Evolutionary conservation across 2,113 vertebrate genomes (phyloP).

Genomic region (Puntigrus tetrazona): DNA sequence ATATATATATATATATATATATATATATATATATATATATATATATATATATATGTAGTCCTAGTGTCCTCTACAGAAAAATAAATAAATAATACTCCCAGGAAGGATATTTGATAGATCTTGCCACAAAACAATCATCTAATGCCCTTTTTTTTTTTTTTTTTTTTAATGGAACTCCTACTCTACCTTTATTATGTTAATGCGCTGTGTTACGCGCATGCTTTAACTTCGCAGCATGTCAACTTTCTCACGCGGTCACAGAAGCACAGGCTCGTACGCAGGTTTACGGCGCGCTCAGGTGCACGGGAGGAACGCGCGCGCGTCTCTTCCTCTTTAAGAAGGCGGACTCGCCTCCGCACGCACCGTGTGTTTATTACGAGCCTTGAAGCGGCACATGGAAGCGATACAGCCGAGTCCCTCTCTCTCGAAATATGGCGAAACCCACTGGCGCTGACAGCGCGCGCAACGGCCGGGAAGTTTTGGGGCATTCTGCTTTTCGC

Average conservation of each 20-base stretch:
- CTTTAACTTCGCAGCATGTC: neutral
- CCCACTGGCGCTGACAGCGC: neutral
- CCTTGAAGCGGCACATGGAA: constrained; percentile 77
- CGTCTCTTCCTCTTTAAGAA: constrained; percentile 79
- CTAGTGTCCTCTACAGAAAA: too few relatives aligned
- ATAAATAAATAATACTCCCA: too few relatives aligned
- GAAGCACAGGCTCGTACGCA: neutral
- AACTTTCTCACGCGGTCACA: neutral
- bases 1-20: too few relatives aligned
- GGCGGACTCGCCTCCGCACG: constrained; percentile 69
- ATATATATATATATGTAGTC: too few relatives aligned
- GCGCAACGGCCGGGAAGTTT: constrained; percentile 20
- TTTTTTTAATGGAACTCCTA: neutral
- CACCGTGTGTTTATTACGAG: constrained; percentile 65
- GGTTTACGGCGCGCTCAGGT: constrained; percentile 2
- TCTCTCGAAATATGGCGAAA: constrained; percentile 56
- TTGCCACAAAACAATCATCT: neutral
- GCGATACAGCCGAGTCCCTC: constrained; percentile 39
- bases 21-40: too few relatives aligned
- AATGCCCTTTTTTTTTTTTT: too few relatives aligned
- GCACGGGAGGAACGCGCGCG: constrained; percentile 3
- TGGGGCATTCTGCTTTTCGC: neutral
- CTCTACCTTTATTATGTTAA: too few relatives aligned
- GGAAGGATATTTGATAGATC: neutral
- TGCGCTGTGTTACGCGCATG: neutral